Base-by-base conservation (phyloP, 1,140 invertebrate species). In the Contarinia nasturtii region DNA sequence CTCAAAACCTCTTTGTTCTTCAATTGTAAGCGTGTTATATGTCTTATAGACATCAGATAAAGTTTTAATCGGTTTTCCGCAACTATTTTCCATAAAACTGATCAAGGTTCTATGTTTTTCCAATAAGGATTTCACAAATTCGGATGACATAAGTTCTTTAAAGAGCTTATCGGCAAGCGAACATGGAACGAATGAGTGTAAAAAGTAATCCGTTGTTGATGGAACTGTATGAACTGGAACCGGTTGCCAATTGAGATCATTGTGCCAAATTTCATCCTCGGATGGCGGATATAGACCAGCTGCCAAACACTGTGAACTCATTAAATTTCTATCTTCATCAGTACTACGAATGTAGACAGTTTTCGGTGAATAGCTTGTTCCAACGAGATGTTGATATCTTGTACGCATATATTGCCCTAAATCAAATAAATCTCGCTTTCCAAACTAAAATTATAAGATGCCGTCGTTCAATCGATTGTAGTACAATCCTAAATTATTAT, bases 241-340 rank as follows among this genome's bases (percentile, higher is more conserved):
- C 0, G 90, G 89, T 62, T 91, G 87, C 90, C 90, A 95, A 10
- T 90, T 58, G 17, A 40, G 37, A 3, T 73, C 51, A 1, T 54
- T 48, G 57, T 87, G 74, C 82, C 86, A 92, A 3, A 76, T 49
- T 53, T 77, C 67, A n/a, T 64, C 55, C 4, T 64, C 67, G 12
- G 56, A 55, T 1, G 77, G 75, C 5, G 84, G 81, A 58, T 79
- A 87, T 49, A 86, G 72, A 4, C 86, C 86, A 48, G 87, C 87
- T 48, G 93, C 68, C 66, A 89, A 81, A 2, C 76, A 68, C 59
- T 82, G 71, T 0, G 86, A 89, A 53, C 86, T 92, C 82, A 90
- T 91, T 7, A 95, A 62, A 14, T 89, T 90, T 19, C 90, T 71
- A 67, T 94, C 86, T 2, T 80, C 76, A 65, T 90, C 82, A 2